These are phyloP conservation scores for Caenorhabditis briggsae DNA, from an alignment of 1,140 invertebrate species.

Conservation along the genomic window DNA sequence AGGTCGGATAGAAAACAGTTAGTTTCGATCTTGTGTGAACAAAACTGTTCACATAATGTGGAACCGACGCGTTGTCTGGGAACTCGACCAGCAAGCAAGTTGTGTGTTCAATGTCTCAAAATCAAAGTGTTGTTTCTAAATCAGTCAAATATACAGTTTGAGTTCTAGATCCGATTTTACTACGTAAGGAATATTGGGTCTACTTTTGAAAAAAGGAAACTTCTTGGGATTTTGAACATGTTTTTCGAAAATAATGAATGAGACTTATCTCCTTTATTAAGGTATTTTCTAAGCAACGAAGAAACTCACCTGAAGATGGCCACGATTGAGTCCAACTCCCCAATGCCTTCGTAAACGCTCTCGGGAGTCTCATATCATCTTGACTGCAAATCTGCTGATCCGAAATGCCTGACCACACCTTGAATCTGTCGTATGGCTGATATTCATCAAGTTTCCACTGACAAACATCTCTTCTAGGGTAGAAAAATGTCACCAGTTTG, in stretches of 20 bases:
- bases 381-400: constrained; percentile 37
- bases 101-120: constrained; percentile 59
- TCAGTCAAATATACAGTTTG: too few species aligned
- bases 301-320: constrained; percentile 35
- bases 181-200: too few species aligned
- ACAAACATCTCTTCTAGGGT: constrained; percentile 53
- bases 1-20: constrained; percentile 61
- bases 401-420: constrained; percentile 21
- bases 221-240: too few species aligned
- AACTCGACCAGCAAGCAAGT: constrained; percentile 38
- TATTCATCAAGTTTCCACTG: constrained; percentile 58
- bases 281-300: too few species aligned
- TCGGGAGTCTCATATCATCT: constrained; percentile 35
- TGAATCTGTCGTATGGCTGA: constrained; percentile 26
- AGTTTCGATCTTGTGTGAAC: constrained; percentile 64
- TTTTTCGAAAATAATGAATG: too few species aligned
- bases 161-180: too few species aligned
- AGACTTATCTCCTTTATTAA: too few species aligned
- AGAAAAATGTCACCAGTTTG: constrained; percentile 41
- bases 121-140: neutral
- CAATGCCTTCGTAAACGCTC: constrained; percentile 18
- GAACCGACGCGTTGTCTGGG: constrained; percentile 36
- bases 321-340: constrained; percentile 57
- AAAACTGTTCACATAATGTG: constrained; percentile 63
- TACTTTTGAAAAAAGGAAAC: too few species aligned